Evolutionary conservation across 2,113 vertebrate genomes (phyloP).

Genomic region (Atlantisia rogersi): DNA sequence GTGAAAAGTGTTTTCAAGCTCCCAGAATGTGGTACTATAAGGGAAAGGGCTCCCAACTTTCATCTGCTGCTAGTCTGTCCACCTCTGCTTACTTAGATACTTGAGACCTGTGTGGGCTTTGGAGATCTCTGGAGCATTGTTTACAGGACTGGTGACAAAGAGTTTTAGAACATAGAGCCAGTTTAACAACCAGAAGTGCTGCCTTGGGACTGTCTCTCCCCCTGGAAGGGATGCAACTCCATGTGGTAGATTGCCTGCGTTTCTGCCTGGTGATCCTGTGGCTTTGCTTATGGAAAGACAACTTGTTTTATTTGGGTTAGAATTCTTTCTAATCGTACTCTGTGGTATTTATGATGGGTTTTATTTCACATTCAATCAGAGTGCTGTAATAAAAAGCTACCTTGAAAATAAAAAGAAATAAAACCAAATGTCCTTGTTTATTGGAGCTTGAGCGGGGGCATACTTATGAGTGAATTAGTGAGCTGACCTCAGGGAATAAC

Average conservation of each 20-base stretch:
- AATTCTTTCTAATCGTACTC: background rate
- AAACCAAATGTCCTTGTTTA: background rate
- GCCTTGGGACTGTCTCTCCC: background rate
- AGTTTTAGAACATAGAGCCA: background rate
- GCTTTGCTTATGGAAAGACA: background rate
- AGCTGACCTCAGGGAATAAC: background rate
- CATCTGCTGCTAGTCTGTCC: background rate
- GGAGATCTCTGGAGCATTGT: background rate
- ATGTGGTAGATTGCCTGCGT: background rate
- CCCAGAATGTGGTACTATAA: background rate
- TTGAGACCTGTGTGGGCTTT: background rate
- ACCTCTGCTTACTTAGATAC: background rate
- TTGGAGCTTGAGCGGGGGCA: background rate
- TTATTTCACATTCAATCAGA: constrained; percentile 14
- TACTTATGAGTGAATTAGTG: background rate
- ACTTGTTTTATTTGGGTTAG: constrained; percentile 6
- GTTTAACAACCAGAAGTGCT: background rate
- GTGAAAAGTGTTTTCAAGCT: background rate
- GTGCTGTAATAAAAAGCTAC: background rate
- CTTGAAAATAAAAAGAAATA: constrained; percentile 23
- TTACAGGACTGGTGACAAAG: background rate
- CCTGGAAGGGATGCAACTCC: background rate
- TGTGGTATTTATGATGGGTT: background rate
- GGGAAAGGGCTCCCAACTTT: background rate
- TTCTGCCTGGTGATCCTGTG: background rate